Percentiles rank a stretch among this genome's conserved stretches.
Conservation (phyloP, 2,888 invertebrate genomes). For the Apodemia duryi region DNA sequence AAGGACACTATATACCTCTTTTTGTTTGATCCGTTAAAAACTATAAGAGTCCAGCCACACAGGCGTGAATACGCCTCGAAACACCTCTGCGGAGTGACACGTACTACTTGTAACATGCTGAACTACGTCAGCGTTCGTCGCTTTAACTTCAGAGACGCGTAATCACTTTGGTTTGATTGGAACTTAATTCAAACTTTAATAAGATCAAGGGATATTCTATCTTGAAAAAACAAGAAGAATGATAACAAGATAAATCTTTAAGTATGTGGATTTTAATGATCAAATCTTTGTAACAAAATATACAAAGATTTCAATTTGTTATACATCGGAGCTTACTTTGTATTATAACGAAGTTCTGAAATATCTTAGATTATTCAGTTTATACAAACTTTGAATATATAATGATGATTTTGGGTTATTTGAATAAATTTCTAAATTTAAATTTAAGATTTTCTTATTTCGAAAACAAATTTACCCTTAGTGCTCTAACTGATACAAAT, state of each 20-base stretch:
- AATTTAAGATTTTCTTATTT: background rate
- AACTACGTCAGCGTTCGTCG: too few species aligned
- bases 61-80: too few species aligned
- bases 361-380: conserved; percentile 1
- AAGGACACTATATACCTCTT: too few species aligned
- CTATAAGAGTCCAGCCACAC: too few species aligned
- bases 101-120: too few species aligned
- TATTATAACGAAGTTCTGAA: background rate
- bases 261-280: background rate
- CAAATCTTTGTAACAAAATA: background rate
- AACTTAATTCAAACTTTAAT: too few species aligned
- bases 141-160: too few species aligned
- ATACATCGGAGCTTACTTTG: background rate
- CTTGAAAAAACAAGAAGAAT: too few species aligned
- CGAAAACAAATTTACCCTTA: background rate
- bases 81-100: too few species aligned
- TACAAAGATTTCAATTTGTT: background rate
- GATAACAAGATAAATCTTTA: background rate
- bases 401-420: background rate
- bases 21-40: too few species aligned
- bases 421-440: background rate
- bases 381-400: background rate
- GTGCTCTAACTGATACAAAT: background rate
- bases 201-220: too few species aligned
- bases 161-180: too few species aligned